Conservation (phyloP, 2,888 invertebrate species). For the Stenolophus ochropezus region DNA sequence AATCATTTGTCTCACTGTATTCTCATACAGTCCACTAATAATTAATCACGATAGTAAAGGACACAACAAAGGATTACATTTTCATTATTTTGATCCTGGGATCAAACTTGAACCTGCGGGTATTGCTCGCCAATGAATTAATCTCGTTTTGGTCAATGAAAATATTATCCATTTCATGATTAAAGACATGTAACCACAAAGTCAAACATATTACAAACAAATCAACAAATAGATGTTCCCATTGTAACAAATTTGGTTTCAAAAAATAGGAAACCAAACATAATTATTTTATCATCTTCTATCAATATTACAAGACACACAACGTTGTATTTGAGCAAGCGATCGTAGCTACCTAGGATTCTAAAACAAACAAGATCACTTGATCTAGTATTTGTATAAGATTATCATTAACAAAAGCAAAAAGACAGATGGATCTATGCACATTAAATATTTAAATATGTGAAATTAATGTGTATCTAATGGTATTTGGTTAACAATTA, state of each 20-base stretch:
- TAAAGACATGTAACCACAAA: no score
- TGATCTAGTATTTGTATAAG: constrained; percentile 46
- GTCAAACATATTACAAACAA: no score
- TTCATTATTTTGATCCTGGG: no score
- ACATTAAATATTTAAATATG: constrained; percentile 51
- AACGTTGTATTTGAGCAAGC: neutral
- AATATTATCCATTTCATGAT: no score
- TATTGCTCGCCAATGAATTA: no score
- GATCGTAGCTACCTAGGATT: constrained; percentile 1
- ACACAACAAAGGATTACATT: no score
- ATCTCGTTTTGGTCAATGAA: no score
- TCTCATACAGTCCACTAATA: no score
- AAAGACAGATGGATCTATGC: neutral
- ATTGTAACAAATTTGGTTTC: neutral
- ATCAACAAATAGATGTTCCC: no score
- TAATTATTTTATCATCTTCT: neutral
- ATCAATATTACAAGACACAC: neutral
- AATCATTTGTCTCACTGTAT: no score
- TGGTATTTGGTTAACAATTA: neutral
- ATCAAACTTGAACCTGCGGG: no score
- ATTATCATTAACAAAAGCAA: constrained; percentile 46
- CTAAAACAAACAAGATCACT: constrained; percentile 19
- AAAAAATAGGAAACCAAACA: neutral
- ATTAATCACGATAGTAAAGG: no score
- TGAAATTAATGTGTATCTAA: constrained; percentile 27